phyloP scores from a whole-genome alignment of 2,888 invertebrate species.

The Aphodius sticticus region DNA sequence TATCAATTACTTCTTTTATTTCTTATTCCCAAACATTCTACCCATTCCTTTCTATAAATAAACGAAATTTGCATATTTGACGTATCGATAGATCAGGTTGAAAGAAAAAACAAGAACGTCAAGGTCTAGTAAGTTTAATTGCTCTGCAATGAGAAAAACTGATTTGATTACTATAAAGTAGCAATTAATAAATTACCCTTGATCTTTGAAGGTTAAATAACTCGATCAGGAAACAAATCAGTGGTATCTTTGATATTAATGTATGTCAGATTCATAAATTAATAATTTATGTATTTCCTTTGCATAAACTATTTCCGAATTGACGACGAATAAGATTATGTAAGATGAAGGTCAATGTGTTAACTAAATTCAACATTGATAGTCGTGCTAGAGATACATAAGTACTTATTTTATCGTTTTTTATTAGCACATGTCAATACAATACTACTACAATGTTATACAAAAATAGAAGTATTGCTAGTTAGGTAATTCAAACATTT shows the following conservation, averaged over 20 bases:
- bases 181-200: conserved; percentile 24
- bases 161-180: background rate
- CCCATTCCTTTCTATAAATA: background rate
- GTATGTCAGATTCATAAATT: background rate
- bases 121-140: background rate
- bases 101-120: background rate
- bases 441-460: too few relatives aligned
- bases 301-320: background rate
- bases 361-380: background rate
- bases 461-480: too few relatives aligned
- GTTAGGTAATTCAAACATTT: too few relatives aligned
- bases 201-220: conserved; percentile 26
- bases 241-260: background rate
- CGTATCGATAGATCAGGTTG: background rate
- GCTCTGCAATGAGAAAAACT: background rate
- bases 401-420: too few relatives aligned
- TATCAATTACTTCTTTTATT: background rate
- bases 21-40: background rate
- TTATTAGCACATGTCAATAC: too few relatives aligned
- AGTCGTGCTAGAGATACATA: too few relatives aligned
- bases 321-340: background rate
- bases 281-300: background rate
- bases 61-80: background rate
- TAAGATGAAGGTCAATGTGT: background rate
- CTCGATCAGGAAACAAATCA: background rate